These are phyloP conservation scores for Ectobius pallidus DNA, from an alignment of 2,888 invertebrate species.

Conservation along the genomic window DNA sequence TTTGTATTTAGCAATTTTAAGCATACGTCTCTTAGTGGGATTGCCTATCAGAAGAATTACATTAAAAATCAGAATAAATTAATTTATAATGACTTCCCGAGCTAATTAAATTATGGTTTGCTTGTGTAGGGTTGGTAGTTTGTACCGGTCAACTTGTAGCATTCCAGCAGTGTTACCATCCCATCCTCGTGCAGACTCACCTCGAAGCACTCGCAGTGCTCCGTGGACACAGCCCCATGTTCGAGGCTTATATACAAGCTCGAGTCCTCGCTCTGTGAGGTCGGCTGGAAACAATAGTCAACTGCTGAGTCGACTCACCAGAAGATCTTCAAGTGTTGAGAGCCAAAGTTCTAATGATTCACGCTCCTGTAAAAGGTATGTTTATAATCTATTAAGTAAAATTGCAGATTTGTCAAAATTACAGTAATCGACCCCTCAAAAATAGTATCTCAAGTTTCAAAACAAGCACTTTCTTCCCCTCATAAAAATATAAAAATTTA, in stretches of 20 bases:
- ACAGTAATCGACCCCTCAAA: no score
- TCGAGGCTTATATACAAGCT: slow-evolving; percentile 76
- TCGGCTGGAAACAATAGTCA: slow-evolving; percentile 61
- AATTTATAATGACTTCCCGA: no score
- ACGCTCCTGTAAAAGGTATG: slow-evolving; percentile 61
- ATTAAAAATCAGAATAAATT: no score
- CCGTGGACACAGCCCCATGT: slow-evolving; percentile 77
- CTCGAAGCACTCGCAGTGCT: slow-evolving; percentile 83
- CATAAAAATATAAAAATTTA: no score
- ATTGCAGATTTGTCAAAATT: no score
- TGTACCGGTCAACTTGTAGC: slow-evolving; percentile 60
- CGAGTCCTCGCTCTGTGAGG: slow-evolving; percentile 82
- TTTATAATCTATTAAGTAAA: no score
- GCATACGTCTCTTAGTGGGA: no score
- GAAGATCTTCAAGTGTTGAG: slow-evolving; percentile 74
- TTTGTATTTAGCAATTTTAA: no score
- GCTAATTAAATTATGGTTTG: no score
- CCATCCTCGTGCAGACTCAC: slow-evolving; percentile 53
- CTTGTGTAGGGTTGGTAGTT: slow-evolving; percentile 48
- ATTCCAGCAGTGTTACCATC: slow-evolving; percentile 54
- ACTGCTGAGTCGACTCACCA: slow-evolving; percentile 51
- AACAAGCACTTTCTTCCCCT: no score
- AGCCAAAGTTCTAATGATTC: slow-evolving; percentile 90
- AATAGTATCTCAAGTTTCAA: no score
- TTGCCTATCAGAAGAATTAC: no score